A percentile compares a stretch with the other conserved stretches of the same genome.
Conservation (phyloP, 2,113 vertebrate genomes). For the Taurulus bubalis region DNA sequence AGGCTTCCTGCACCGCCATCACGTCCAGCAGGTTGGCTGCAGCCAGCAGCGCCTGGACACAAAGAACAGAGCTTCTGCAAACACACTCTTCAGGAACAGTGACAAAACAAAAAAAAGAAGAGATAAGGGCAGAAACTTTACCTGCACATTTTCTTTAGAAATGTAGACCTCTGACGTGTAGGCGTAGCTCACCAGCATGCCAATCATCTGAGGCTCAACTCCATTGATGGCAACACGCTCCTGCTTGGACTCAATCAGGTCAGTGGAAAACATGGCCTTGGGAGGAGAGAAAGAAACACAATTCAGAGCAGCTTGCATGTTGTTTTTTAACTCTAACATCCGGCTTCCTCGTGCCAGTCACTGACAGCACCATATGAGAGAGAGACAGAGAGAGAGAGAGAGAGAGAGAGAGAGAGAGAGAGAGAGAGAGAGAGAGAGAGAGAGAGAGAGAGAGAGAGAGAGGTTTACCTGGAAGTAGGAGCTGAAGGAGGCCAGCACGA, state of each 20-base stretch:
- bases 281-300: neutral
- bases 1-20: constrained; percentile 85
- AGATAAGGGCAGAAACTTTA: constrained; percentile 15
- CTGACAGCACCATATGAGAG: no score
- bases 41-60: constrained; percentile 80
- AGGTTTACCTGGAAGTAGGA: constrained; percentile 84
- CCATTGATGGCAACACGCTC: constrained; percentile 86
- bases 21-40: constrained; percentile 86
- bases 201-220: constrained; percentile 87
- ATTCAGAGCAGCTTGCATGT: neutral
- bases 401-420: no score
- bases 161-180: constrained; percentile 86
- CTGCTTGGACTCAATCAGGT: constrained; percentile 86
- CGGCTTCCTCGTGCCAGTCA: no score
- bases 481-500: constrained; percentile 87
- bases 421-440: no score
- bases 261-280: constrained; percentile 86
- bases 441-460: neutral
- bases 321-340: no score
- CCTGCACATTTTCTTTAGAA: constrained; percentile 86
- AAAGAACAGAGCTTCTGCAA: neutral
- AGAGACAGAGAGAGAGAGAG: no score
- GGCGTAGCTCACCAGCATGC: constrained; percentile 85
- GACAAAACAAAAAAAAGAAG: neutral
- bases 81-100: fast-evolving